Base-by-base conservation (phyloP, 2,888 invertebrate genomes). In the Nymphalis polychloros region DNA sequence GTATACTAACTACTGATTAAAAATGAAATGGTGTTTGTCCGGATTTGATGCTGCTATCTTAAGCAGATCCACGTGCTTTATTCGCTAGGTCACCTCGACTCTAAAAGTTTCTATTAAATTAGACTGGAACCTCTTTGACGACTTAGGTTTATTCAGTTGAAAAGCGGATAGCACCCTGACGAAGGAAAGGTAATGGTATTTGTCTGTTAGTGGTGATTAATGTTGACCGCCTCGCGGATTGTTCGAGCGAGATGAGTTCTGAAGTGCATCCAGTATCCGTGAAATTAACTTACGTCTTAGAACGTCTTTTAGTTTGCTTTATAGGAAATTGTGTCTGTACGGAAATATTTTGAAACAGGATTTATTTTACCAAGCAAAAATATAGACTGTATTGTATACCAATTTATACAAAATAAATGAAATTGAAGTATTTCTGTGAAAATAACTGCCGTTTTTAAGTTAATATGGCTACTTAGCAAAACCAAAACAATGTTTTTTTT, bases 231-330 rank as follows among this genome's bases (percentile, higher is more conserved):
- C 82, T 86, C 84, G 81, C 81, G 86, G 86, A 87, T 87, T 90
- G 88, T 87, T 90, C 89, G 79, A 85, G 85, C 89, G 86, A 80
- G 87, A 89, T 88, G 89, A 88, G 85, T 86, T 87, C 86, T 83
- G 85, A 87, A 87, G 88, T 84, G 88, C 85, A 88, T 86, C 87
- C 90, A 88, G 85, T 84, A 84, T 80, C 90, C 90, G 91, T 91
- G 90, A 91, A 91, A 91, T 91, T 91, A 90, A 89, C 89, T 91
- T 90, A 89, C 86, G 84, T 84, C 84, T 85, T 80, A 82, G 80
- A 84, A 81, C 65, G 64, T 62, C 82, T 81, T 85, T 87, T 88
- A 87, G 84, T 88, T 87, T 55, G 17, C 23, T 55, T 55, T 31
- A 55, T 27, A 55, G 41, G 27, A 55, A 31, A 8, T 55, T 55